A percentile compares a stretch with the other conserved stretches of the same genome.
Conservation (phyloP, 2,888 invertebrate species). For the Bombyx huttoni region DNA sequence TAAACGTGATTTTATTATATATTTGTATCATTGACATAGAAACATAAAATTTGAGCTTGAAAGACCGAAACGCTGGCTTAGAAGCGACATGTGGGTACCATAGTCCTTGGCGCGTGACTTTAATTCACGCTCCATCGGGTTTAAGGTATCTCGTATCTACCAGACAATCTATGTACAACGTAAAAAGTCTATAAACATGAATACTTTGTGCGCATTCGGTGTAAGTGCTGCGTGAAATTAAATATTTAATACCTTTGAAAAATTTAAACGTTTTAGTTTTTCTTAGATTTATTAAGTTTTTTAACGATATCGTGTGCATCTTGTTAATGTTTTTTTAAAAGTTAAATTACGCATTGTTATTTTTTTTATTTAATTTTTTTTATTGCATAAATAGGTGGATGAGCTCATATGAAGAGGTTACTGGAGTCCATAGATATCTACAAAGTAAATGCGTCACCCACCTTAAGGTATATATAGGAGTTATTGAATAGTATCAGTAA, state of each 20-base stretch:
- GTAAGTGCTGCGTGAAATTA: conserved; percentile 10
- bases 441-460: no score
- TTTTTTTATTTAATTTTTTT: no score
- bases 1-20: background rate
- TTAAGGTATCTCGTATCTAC: conserved; percentile 51
- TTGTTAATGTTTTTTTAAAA: conserved; percentile 19
- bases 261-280: background rate
- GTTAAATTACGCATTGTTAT: no score
- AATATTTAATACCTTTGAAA: background rate
- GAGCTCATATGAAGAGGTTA: no score
- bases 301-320: background rate
- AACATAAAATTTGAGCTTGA: conserved; percentile 10
- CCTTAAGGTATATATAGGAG: conserved; percentile 33
- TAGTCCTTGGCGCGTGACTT: conserved; percentile 63
- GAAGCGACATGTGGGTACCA: conserved; percentile 41
- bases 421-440: no score
- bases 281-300: conserved; percentile 14
- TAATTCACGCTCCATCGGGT: conserved; percentile 54
- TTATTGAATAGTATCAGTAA: conserved; percentile 20
- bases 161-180: conserved; percentile 41
- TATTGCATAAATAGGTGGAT: no score
- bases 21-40: background rate
- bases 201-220: conserved; percentile 17
- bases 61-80: conserved; percentile 16
- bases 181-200: conserved; percentile 32